A percentile compares a stretch with the other conserved stretches of the same genome.
These are phyloP conservation scores for Xenopus tropicalis DNA, from an alignment of 2,113 vertebrate species.

Conservation along the genomic window DNA sequence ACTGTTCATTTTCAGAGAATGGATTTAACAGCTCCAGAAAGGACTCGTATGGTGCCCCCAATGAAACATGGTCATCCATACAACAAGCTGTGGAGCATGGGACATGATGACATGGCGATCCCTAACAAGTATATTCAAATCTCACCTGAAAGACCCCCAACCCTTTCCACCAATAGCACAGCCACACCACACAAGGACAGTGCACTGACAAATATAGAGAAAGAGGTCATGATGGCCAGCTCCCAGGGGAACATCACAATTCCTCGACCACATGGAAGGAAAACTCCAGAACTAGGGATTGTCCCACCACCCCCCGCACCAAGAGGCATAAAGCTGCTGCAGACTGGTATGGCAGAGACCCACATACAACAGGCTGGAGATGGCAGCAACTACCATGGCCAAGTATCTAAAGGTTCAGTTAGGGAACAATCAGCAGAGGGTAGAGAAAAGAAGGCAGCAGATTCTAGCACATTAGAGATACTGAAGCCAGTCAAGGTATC, in stretches of 20 bases:
- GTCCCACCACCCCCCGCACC: constrained; percentile 74
- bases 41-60: constrained; percentile 68
- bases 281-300: constrained; percentile 82
- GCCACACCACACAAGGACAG: constrained; percentile 47
- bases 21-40: constrained; percentile 70
- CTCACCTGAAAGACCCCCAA: constrained; percentile 61
- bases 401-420: constrained; percentile 53
- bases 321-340: constrained; percentile 64
- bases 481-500: constrained; percentile 64
- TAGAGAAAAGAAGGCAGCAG: constrained; percentile 57
- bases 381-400: constrained; percentile 46
- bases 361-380: constrained; percentile 25
- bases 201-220: constrained; percentile 51
- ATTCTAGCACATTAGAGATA: constrained; percentile 53
- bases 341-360: constrained; percentile 39
- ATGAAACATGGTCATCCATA: constrained; percentile 79
- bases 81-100: constrained; percentile 80
- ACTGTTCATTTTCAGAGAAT: constrained; percentile 69
- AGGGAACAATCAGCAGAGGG: constrained; percentile 53
- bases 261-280: constrained; percentile 88
- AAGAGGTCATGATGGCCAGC: constrained; percentile 42
- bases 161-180: constrained; percentile 52
- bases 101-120: constrained; percentile 69
- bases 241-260: constrained; percentile 78
- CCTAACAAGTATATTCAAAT: constrained; percentile 57